These are phyloP conservation scores for Grapholita molesta DNA, from an alignment of 1,140 invertebrate genomes.

Conservation along the genomic window DNA sequence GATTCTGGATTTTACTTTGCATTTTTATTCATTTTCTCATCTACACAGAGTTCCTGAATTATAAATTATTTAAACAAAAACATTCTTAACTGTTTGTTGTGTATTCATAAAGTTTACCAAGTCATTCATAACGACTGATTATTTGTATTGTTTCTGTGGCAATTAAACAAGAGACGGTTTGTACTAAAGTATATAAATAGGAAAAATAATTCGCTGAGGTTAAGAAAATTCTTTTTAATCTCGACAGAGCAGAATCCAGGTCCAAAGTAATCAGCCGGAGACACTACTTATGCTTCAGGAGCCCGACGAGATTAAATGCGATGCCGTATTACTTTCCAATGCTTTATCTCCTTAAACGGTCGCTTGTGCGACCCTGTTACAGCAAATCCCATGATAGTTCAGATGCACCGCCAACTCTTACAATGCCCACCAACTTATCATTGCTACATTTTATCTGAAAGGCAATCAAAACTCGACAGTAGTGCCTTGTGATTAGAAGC, in stretches of 20 bases:
- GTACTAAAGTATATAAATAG: no score
- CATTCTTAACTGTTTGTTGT: no score
- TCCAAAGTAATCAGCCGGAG: not conserved
- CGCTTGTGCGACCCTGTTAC: constrained; percentile 53
- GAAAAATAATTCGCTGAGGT: not conserved
- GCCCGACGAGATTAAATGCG: constrained; percentile 34
- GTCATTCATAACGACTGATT: no score
- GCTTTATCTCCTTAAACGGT: constrained; percentile 55
- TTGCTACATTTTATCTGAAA: not conserved
- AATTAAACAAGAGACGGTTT: no score
- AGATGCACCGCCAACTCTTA: constrained; percentile 62
- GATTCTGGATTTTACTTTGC: no score
- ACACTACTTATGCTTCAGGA: constrained; percentile 8
- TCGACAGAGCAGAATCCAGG: not conserved
- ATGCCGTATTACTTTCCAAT: constrained; percentile 41
- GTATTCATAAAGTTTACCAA: no score
- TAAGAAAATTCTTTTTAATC: not conserved
- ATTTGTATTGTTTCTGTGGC: no score
- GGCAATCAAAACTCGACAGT: constrained; percentile 27
- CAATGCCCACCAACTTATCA: constrained; percentile 29
- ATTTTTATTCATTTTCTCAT: no score
- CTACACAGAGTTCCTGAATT: no score
- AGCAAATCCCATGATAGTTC: constrained; percentile 68
- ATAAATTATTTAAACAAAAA: no score
- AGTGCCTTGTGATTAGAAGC: not conserved